phyloP scores from a whole-genome alignment of 2,888 invertebrate genomes.

The Ecdyonurus torrentis region DNA sequence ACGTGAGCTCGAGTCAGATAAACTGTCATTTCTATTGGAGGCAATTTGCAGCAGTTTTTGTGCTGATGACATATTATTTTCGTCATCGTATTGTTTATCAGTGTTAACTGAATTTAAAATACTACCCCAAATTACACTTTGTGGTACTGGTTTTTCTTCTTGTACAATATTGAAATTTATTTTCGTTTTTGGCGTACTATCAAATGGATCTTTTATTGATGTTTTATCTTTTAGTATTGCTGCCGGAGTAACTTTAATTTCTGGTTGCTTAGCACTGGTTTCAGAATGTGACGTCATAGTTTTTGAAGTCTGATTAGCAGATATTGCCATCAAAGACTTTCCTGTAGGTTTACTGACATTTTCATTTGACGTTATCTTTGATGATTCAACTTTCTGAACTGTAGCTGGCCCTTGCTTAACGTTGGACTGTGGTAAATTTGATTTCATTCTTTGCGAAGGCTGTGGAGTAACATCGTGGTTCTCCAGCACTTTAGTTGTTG shows the following conservation, averaged over 20 bases:
- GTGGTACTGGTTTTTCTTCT: not conserved
- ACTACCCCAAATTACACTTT: not conserved
- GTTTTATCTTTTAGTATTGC: not conserved
- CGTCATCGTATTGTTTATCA: not conserved
- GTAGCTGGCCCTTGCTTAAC: not conserved
- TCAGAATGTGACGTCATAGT: no score
- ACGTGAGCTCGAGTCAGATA: constrained; percentile 12
- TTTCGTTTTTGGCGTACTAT: not conserved
- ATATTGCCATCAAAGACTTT: not conserved
- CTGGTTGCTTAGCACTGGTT: no score
- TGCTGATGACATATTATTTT: constrained; percentile 11
- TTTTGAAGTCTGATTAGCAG: not conserved
- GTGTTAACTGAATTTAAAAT: not conserved
- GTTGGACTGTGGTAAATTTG: not conserved
- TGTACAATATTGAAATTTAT: not conserved
- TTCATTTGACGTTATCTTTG: not conserved
- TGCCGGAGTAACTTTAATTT: not conserved
- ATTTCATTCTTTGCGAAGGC: not conserved
- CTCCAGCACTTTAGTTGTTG: not conserved
- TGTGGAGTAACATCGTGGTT: not conserved
- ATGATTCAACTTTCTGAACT: not conserved
- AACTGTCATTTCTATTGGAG: constrained; percentile 14
- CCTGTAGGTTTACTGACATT: not conserved
- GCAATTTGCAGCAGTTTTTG: constrained; percentile 19
- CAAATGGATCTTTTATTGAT: not conserved